phyloP scores from a whole-genome alignment of 2,888 invertebrate genomes.

The Ceratothoa steindachneri region DNA sequence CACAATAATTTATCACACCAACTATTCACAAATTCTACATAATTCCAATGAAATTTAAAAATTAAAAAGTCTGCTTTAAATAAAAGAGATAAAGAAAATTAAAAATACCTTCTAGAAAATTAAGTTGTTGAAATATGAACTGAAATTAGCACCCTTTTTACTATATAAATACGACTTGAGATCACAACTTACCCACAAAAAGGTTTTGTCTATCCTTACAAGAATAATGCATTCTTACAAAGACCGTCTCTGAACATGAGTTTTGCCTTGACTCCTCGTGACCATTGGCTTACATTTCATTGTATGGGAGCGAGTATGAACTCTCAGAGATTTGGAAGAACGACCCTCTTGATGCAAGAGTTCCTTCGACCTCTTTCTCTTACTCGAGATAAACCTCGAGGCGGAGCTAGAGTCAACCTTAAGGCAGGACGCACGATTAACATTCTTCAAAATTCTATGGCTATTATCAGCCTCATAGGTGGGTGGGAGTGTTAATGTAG shows the following conservation, averaged over 20 bases:
- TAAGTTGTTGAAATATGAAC: background rate
- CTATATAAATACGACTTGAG: background rate
- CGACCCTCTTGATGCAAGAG: background rate
- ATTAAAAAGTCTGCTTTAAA: no score
- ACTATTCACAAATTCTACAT: no score
- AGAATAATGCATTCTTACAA: background rate
- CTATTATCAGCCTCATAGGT: conserved; percentile 15
- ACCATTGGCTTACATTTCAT: conserved; percentile 43
- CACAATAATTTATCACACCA: no score
- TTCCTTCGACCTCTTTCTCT: background rate
- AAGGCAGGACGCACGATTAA: conserved; percentile 14
- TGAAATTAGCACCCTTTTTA: background rate
- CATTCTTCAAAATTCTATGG: conserved; percentile 38
- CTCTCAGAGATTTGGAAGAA: conserved; percentile 27
- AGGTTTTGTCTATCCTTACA: background rate
- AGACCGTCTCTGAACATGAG: background rate
- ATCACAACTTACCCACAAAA: background rate
- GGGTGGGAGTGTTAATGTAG: background rate
- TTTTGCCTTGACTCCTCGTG: conserved; percentile 45
- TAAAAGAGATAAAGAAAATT: no score
- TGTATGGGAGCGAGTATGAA: conserved; percentile 40
- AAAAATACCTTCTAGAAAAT: background rate
- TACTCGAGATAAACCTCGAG: background rate
- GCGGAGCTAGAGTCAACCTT: background rate
- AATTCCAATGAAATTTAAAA: no score